Evolutionary conservation across 2,888 invertebrate genomes (phyloP), one percentile per base, ranked within the genome.

Genomic region (Spisula subtruncata): DNA sequence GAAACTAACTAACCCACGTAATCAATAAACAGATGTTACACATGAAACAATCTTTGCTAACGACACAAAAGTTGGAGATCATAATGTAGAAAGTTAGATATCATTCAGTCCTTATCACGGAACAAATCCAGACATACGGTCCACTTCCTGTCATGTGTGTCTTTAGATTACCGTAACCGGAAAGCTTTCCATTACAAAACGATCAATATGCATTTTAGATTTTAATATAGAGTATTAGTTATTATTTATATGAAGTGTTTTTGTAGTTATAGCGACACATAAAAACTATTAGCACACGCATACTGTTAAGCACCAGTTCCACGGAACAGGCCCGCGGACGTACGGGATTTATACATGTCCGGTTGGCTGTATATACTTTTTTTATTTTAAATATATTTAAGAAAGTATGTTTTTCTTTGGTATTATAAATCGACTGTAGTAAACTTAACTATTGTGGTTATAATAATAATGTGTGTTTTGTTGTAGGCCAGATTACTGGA

Each of bases 401-500:
- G 16, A 1, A 51, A 16, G 51, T 12, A 1, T 51, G 16, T 51
- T 16, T 51, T 51, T 1, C 14, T 41, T 12, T n/a, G n/a, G 51
- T 51, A 51, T 51, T 10, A 10, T 51, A 51, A 51, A 4, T 51
- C 16, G 51, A 51, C 10, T 51, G 51, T 12, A 51, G 51, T n/a
- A n/a, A n/a, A n/a, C n/a, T n/a, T n/a, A n/a, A n/a, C 14, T 10
- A 14, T 51, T 51, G 51, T 51, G 51, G 16, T 14, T 16, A 51
- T 51, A 10, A 51, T 51, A 14, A 12, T 51, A 60, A 48, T 60
- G 48, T 14, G 10, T 71, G 84, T 1, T 51, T 35, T 46, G 48
- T 48, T 51, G 18, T n/a, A 81, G 25, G 75, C 75, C 75, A 75
- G 75, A 51, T 48, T 84, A 20, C 75, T 60, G 41, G 20, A 71